Conservation (phyloP, 2,797 vertebrate species). For the Dicrostonyx torquatus region DNA sequence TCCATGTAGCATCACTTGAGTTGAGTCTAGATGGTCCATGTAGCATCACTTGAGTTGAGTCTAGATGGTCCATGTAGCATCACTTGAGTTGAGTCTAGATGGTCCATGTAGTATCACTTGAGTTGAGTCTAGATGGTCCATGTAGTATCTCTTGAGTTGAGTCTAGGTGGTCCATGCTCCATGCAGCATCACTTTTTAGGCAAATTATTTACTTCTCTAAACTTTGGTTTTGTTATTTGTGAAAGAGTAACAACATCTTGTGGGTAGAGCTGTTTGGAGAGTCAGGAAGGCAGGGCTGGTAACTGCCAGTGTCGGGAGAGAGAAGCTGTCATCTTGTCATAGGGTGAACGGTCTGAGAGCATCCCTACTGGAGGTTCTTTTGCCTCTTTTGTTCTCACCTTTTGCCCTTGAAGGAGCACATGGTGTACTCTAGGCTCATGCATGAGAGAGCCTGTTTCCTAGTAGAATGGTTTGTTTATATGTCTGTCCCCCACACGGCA, state of each 20-base stretch:
- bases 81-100: too few relatives aligned
- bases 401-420: neutral
- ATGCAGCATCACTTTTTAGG: neutral
- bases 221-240: neutral
- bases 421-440: accelerated
- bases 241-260: neutral
- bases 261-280: neutral
- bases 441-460: neutral
- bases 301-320: neutral
- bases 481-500: neutral
- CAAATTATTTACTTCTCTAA: neutral
- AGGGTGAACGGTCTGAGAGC: too few relatives aligned
- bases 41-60: too few relatives aligned
- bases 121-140: too few relatives aligned
- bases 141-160: too few relatives aligned
- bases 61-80: too few relatives aligned
- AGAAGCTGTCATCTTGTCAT: accelerated
- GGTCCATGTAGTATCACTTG: too few relatives aligned
- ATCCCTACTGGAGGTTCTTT: neutral
- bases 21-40: too few relatives aligned
- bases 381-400: neutral
- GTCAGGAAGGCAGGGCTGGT: neutral
- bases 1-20: too few relatives aligned
- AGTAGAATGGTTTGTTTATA: neutral
- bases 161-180: too few relatives aligned